Conservation (phyloP, 2,888 invertebrate species). For the Mythimna ferrago region DNA sequence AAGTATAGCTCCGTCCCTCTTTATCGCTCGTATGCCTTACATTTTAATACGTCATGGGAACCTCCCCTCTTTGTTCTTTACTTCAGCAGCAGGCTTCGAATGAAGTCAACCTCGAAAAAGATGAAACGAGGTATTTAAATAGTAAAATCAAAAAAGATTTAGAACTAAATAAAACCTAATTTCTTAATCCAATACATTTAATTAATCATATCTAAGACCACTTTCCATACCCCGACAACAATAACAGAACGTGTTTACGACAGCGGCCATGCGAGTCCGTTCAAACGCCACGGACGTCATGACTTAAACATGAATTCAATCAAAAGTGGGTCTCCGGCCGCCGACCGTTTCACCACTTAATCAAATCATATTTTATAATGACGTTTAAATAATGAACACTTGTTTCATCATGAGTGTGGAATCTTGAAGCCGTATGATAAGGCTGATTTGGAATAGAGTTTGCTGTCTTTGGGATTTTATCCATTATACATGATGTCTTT, state of each 20-base stretch:
- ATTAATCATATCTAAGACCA: constrained; percentile 12
- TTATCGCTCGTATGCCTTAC: no score
- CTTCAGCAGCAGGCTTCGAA: no score
- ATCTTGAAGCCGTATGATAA: constrained; percentile 3
- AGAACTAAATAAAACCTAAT: not conserved
- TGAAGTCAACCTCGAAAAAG: no score
- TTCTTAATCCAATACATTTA: not conserved
- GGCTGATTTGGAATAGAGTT: not conserved
- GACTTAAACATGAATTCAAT: constrained; percentile 56
- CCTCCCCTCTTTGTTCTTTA: no score
- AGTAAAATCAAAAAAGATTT: not conserved
- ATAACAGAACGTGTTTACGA: constrained; percentile 45
- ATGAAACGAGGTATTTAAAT: no score
- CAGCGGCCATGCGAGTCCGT: constrained; percentile 16
- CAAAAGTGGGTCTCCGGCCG: constrained; percentile 47
- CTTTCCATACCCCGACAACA: constrained; percentile 38
- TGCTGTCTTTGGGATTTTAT: not conserved
- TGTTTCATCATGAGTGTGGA: constrained; percentile 28
- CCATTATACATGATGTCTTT: not conserved
- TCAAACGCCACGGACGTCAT: constrained; percentile 40
- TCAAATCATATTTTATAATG: constrained; percentile 56
- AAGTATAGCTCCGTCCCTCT: no score
- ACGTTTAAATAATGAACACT: constrained; percentile 46
- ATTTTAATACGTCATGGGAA: no score
- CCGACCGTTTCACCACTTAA: constrained; percentile 55